Percentiles rank a stretch among this genome's conserved stretches.
phyloP scores from a whole-genome alignment of 2,113 vertebrate species.

The Axis porcinus region DNA sequence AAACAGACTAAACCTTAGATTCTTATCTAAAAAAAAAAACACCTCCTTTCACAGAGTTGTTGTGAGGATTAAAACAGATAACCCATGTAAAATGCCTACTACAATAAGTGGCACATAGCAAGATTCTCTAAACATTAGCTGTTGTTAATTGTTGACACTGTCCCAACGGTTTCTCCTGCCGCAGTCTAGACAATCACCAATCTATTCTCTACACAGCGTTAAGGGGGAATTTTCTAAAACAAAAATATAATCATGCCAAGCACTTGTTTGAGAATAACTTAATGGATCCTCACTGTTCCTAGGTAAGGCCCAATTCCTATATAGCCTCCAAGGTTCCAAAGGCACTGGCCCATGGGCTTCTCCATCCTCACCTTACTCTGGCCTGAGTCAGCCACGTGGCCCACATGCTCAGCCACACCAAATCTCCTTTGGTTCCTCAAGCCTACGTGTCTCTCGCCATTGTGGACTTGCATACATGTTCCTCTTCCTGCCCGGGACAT shows the following conservation, averaged over 20 bases:
- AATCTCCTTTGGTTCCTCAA: not conserved
- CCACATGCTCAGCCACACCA: not conserved
- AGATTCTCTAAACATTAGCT: not conserved
- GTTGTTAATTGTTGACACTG: not conserved
- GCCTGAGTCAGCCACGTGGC: not conserved
- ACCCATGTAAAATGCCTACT: not conserved
- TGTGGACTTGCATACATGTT: not conserved
- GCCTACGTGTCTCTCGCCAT: not conserved
- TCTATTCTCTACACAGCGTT: not conserved
- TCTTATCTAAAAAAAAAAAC: not conserved
- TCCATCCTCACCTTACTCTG: not conserved
- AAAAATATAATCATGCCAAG: not conserved
- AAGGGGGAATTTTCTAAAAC: not conserved
- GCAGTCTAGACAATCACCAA: not conserved
- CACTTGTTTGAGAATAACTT: not conserved
- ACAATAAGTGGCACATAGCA: not conserved
- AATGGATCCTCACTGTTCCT: not conserved
- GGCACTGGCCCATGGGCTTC: not conserved
- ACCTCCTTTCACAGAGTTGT: not conserved
- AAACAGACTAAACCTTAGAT: conserved; percentile 12
- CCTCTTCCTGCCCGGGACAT: not conserved
- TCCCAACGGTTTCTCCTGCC: not conserved
- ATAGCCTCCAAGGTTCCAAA: not conserved
- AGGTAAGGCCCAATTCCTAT: not conserved
- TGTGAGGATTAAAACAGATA: not conserved